A percentile compares a stretch with the other conserved stretches of the same genome.
Evolutionary conservation across 2,113 vertebrate genomes (phyloP).

Genomic region (Anas platyrhynchos): DNA sequence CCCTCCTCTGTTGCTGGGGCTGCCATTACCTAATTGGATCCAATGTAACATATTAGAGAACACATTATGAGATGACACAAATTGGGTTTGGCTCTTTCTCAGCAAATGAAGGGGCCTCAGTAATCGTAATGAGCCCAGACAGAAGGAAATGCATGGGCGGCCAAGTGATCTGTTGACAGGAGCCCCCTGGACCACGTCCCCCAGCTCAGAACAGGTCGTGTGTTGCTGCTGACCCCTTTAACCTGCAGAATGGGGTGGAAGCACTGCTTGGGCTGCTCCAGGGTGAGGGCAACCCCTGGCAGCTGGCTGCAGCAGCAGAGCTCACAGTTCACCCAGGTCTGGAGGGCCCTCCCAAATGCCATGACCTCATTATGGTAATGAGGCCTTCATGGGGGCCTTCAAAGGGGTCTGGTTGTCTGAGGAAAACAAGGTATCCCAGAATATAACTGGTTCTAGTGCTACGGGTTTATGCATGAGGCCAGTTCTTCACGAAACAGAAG

Average conservation of each 20-base stretch:
- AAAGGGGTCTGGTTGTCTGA: background rate
- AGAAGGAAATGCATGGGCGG: background rate
- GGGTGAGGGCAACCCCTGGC: fast-evolving
- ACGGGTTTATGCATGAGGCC: background rate
- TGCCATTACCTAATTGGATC: conserved; percentile 62
- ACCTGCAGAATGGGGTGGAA: background rate
- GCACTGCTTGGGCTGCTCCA: background rate
- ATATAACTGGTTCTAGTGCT: background rate
- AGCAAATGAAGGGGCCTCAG: background rate
- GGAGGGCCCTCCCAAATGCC: background rate
- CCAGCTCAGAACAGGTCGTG: fast-evolving
- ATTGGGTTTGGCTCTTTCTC: conserved; percentile 41
- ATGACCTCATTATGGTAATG: fast-evolving
- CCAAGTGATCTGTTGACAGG: background rate
- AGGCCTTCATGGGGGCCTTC: background rate
- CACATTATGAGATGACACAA: conserved; percentile 47
- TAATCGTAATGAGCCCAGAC: background rate
- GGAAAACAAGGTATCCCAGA: background rate
- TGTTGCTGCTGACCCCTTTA: background rate
- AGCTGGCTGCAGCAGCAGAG: background rate
- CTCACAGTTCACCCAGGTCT: background rate
- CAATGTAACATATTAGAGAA: conserved; percentile 20
- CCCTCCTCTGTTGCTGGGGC: background rate
- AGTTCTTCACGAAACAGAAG: background rate
- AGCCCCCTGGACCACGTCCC: background rate